A percentile compares a stretch with the other conserved stretches of the same genome.
These are phyloP conservation scores for Geotria australis DNA, from an alignment of 2,797 vertebrate genomes.

Conservation along the genomic window DNA sequence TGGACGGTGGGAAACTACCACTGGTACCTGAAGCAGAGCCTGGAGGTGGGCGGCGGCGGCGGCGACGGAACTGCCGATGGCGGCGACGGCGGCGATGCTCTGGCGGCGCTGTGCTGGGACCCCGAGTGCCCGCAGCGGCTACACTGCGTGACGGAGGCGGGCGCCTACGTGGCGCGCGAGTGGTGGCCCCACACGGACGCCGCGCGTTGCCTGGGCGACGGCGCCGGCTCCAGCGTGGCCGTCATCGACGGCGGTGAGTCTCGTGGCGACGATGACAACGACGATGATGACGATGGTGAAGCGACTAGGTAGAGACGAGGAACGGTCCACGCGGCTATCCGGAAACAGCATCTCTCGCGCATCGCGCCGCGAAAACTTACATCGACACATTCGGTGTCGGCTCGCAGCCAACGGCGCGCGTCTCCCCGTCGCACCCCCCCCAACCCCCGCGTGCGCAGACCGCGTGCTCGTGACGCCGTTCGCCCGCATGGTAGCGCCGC, in stretches of 20 bases:
- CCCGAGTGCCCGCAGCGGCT: conserved; percentile 22
- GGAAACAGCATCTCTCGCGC: too few relatives aligned
- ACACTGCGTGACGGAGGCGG: conserved; percentile 27
- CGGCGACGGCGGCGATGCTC: conserved; percentile 10
- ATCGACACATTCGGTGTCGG: too few relatives aligned
- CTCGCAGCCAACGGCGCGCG: too few relatives aligned
- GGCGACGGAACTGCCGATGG: conserved; percentile 25
- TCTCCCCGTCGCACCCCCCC: too few relatives aligned
- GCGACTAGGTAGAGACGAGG: too few relatives aligned
- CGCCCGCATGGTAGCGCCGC: conserved; percentile 42
- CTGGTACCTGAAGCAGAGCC: conserved; percentile 86
- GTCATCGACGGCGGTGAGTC: conserved; percentile 64
- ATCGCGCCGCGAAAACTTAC: too few relatives aligned
- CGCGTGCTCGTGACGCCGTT: conserved; percentile 53
- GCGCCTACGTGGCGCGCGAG: conserved; percentile 37
- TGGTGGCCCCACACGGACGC: conserved; percentile 48
- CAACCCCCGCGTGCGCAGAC: conserved; percentile 11
- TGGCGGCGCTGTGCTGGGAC: conserved; percentile 48
- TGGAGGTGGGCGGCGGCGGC: conserved; percentile 36
- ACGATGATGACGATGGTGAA: too few relatives aligned
- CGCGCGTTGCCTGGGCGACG: conserved; percentile 15
- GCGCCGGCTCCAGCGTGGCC: conserved; percentile 28
- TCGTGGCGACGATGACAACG: too few relatives aligned
- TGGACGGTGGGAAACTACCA: conserved; percentile 75
- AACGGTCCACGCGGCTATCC: too few relatives aligned